Evolutionary conservation across 2,113 vertebrate genomes (phyloP).

Genomic region (Lasiurus cinereus): DNA sequence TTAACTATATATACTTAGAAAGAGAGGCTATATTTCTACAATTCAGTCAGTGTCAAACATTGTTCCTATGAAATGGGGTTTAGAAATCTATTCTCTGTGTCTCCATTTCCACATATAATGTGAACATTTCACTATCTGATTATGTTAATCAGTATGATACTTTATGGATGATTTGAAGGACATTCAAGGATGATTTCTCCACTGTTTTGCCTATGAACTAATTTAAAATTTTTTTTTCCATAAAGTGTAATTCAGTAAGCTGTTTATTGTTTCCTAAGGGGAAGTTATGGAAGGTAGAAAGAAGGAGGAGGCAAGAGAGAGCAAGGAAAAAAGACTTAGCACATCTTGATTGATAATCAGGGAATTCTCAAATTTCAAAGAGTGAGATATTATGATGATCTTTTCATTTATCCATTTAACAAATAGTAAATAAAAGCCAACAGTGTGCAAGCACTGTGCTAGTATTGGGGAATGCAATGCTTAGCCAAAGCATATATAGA

Average conservation of each 20-base stretch:
- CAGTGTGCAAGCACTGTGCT: not conserved
- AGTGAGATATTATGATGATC: not conserved
- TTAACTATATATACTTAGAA: not conserved
- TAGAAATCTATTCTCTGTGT: not conserved
- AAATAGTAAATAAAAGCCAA: not conserved
- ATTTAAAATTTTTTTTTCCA: not conserved
- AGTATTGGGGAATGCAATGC: not conserved
- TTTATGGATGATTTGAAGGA: not conserved
- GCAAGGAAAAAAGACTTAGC: not conserved
- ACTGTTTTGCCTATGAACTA: not conserved
- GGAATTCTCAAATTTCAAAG: not conserved
- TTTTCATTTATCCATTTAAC: conserved; percentile 25
- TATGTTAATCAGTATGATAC: not conserved
- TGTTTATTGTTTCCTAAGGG: not conserved
- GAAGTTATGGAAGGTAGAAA: not conserved
- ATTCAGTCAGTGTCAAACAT: not conserved
- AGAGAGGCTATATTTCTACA: not conserved
- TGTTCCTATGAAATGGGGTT: not conserved
- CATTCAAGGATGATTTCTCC: not conserved
- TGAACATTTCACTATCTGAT: not conserved
- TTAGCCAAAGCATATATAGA: not conserved
- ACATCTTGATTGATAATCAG: not conserved
- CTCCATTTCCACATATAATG: not conserved
- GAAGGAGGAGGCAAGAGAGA: not conserved
- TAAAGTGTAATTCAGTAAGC: no score